phyloP scores from a whole-genome alignment of 2,113 vertebrate genomes.

The Spea multiplicata region DNA sequence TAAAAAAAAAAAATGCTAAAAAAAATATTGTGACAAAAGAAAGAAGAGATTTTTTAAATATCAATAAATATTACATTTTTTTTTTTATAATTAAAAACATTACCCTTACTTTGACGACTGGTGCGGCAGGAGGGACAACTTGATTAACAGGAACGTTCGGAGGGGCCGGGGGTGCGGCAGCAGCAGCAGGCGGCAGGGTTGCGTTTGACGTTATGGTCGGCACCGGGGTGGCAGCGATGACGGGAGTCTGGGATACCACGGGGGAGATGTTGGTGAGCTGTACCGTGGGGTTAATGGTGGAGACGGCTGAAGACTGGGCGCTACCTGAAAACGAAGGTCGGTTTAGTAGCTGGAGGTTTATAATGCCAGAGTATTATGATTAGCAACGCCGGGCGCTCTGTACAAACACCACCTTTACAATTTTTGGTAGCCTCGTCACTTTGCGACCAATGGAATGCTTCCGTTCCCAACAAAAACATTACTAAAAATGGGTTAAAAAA shows the following conservation, averaged over 20 bases:
- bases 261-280: slow-evolving; percentile 80
- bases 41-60: too few species aligned
- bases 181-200: slow-evolving; percentile 62
- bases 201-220: slow-evolving; percentile 78
- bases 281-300: slow-evolving; percentile 79
- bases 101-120: slow-evolving; percentile 83
- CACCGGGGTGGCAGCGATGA: slow-evolving; percentile 88
- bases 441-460: too few species aligned
- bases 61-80: too few species aligned
- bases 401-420: too few species aligned
- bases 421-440: too few species aligned
- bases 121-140: slow-evolving; percentile 82
- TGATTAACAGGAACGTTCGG: slow-evolving; percentile 71
- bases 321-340: slow-evolving; percentile 53
- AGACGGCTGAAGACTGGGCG: slow-evolving; percentile 78
- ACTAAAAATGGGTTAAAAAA: too few species aligned
- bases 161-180: slow-evolving; percentile 56
- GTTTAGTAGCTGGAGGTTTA: too few species aligned
- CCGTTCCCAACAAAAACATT: too few species aligned
- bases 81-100: not conserved
- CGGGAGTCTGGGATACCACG: slow-evolving; percentile 80
- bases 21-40: not conserved
- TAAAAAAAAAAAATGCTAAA: not conserved
- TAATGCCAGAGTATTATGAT: too few species aligned
- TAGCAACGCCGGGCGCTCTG: too few species aligned